Evolutionary conservation across 2,113 vertebrate genomes (phyloP), one percentile per base, ranked within the genome.

Genomic region (Bujurquina vittata): DNA sequence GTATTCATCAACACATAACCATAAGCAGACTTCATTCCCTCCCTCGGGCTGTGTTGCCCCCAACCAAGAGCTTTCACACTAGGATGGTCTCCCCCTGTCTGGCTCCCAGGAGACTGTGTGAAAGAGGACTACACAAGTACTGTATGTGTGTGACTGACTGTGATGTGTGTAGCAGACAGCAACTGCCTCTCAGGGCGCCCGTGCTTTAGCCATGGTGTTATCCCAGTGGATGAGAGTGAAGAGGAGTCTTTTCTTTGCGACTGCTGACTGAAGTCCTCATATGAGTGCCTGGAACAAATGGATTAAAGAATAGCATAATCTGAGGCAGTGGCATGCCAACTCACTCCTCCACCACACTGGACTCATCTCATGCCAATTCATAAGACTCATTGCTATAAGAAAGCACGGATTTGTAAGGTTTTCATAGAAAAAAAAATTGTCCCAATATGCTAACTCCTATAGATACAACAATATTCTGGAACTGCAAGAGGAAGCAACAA

Each of bases 221-320:
- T 89, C 88, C 89, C 85, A 59, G 43, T 82, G 79, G 86, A 84
- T 59, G 61, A 65, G 56, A 88, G 63, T 67, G 77, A 80, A 87
- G 87, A 88, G 75, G 20, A 87, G 26, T 62, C 78, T 85, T 91
- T 90, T 85, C 80, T 88, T 75, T 76, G 72, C 76, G 33, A 54
- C 79, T 73, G 83, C 83, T 63, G 84, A 87, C 83, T 88, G 52
- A 57, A 88, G 72, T 61, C 75, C 75, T 87, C 29, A 58, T 75
- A 75, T 83, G 87, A 87, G 69, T 35, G 63, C 18, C 84, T 87
- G 89, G 87, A 91, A 91, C 91, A 84, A 91, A 92, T 82, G 81
- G 89, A 90, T 92, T 90, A 73, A 65, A 84, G 86, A 72, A 85
- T 18, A 84, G 80, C 75, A 75, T 72, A 80, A 60, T 79, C 67